Conservation (phyloP, 2,888 invertebrate species). For the Chloroclystis v-ata region DNA sequence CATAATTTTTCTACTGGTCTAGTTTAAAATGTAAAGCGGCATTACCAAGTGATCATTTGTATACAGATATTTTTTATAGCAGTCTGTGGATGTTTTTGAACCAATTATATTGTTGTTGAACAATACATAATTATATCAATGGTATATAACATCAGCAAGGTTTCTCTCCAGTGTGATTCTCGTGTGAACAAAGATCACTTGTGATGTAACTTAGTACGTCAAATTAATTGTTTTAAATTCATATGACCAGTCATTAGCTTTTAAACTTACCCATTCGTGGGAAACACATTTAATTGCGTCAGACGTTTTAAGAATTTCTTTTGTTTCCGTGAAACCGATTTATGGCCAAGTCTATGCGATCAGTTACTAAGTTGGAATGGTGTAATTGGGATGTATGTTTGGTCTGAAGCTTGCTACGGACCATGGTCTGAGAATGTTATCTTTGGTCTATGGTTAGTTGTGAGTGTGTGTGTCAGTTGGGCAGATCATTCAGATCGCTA, state of each 20-base stretch:
- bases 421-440: constrained; percentile 1
- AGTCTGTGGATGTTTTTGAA: constrained; percentile 6
- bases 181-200: constrained; percentile 11
- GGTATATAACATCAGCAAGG: too few relatives aligned
- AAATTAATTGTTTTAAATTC: background rate
- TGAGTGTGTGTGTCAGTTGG: constrained; percentile 18
- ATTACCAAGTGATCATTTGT: constrained; percentile 5
- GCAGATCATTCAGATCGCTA: constrained; percentile 27
- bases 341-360: constrained; percentile 19
- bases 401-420: constrained; percentile 2
- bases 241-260: too few relatives aligned
- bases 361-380: constrained; percentile 38
- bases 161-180: constrained; percentile 10
- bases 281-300: too few relatives aligned
- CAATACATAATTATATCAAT: too few relatives aligned
- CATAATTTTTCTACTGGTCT: too few relatives aligned
- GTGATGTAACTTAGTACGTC: constrained; percentile 9
- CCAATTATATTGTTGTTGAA: background rate
- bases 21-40: too few relatives aligned
- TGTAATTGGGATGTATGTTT: constrained; percentile 38
- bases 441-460: constrained; percentile 9
- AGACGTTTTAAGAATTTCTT: too few relatives aligned
- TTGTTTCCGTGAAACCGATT: background rate
- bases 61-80: constrained; percentile 4
- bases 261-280: too few relatives aligned